Conservation (phyloP, 2,113 vertebrate species). For the Scophthalmus maximus region DNA sequence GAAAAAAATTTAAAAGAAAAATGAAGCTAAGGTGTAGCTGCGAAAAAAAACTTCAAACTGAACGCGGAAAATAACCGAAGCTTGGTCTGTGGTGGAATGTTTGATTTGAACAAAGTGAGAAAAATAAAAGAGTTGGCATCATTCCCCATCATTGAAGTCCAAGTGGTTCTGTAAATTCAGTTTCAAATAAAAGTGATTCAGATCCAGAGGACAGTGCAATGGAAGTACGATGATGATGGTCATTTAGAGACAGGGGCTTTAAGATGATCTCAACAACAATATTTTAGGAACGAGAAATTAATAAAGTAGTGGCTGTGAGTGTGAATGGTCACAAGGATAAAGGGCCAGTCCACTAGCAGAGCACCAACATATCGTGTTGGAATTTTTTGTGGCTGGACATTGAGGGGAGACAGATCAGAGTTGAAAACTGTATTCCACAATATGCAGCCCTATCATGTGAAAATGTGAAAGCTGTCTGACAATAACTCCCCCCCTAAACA, state of each 20-base stretch:
- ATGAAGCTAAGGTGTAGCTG: neutral
- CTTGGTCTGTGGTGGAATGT: slow-evolving; percentile 33
- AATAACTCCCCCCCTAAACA: neutral
- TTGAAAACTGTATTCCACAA: too few species aligned
- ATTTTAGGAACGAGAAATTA: too few species aligned
- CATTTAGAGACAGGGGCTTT: too few species aligned
- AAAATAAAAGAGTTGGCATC: neutral
- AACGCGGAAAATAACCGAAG: neutral
- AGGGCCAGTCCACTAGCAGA: too few species aligned
- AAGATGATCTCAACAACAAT: too few species aligned
- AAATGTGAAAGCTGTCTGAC: neutral
- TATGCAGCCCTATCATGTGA: neutral
- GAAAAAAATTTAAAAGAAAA: neutral
- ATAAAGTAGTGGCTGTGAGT: too few species aligned
- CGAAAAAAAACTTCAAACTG: neutral
- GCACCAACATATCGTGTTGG: too few species aligned
- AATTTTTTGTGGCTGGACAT: too few species aligned
- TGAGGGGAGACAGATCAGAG: too few species aligned
- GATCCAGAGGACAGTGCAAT: neutral
- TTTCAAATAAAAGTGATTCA: slow-evolving; percentile 12
- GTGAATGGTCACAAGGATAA: too few species aligned
- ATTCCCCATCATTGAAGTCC: neutral
- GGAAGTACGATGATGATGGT: neutral
- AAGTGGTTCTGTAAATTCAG: neutral
- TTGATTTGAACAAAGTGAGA: neutral